These are phyloP conservation scores for Sardinella longiceps DNA, from an alignment of 2,797 vertebrate genomes.

Conservation along the genomic window DNA sequence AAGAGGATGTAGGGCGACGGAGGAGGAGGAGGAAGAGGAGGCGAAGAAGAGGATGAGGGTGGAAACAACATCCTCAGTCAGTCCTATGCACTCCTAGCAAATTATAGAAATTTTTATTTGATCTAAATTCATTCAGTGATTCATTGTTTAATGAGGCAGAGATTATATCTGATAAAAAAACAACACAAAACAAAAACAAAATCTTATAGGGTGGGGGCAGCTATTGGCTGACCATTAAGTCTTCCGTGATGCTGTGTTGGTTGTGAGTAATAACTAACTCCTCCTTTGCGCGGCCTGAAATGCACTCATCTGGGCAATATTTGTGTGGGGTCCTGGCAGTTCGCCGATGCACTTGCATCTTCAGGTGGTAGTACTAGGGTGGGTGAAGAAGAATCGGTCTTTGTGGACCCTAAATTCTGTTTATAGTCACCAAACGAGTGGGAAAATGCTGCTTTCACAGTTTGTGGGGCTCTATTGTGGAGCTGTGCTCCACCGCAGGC, in stretches of 20 bases:
- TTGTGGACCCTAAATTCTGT: constrained; percentile 73
- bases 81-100: constrained; percentile 59
- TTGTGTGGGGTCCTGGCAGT: constrained; percentile 33
- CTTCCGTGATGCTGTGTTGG: not conserved
- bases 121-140: constrained; percentile 48
- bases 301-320: constrained; percentile 34
- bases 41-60: constrained; percentile 25
- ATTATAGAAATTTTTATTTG: constrained; percentile 64
- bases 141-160: constrained; percentile 48
- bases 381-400: constrained; percentile 45
- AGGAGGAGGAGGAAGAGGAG: not conserved
- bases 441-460: constrained; percentile 84
- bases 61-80: not conserved
- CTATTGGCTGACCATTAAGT: constrained; percentile 39
- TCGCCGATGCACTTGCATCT: not conserved
- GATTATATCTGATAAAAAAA: constrained; percentile 35
- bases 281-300: not conserved
- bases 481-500: constrained; percentile 72
- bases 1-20: not conserved
- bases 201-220: constrained; percentile 38
- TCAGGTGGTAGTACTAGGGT: constrained; percentile 14
- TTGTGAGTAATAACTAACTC: not conserved
- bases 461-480: constrained; percentile 67
- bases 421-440: constrained; percentile 76
- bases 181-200: too few relatives aligned